Evolutionary conservation across 2,797 vertebrate species (phyloP).

Genomic region (Rhabdophis nuchalis): DNA sequence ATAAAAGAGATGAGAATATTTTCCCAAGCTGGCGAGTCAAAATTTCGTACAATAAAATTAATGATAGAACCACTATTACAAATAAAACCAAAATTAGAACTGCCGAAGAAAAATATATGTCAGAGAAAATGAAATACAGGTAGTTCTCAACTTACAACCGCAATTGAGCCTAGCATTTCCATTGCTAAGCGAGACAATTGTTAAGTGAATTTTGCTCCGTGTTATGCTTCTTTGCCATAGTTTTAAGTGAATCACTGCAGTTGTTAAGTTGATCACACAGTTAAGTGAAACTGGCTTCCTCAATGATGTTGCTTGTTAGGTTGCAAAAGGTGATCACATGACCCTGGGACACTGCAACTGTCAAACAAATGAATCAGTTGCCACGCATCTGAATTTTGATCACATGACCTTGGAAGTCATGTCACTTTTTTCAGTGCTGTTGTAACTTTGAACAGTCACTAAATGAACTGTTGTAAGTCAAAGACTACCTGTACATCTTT

Average conservation of each 20-base stretch:
- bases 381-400: not conserved
- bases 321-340: not conserved
- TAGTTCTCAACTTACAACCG: not conserved
- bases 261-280: not conserved
- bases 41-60: not conserved
- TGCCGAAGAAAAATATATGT: not conserved
- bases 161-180: not conserved
- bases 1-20: not conserved
- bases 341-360: not conserved
- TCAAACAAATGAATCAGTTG: not conserved
- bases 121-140: not conserved
- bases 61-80: not conserved
- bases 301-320: not conserved
- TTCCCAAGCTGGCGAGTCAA: not conserved
- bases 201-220: not conserved
- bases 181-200: not conserved
- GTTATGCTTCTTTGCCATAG: not conserved
- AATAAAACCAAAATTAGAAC: not conserved
- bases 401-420: not conserved
- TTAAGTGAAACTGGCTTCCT: not conserved
- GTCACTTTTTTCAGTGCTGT: not conserved
- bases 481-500: not conserved
- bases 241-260: not conserved
- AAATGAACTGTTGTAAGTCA: too few relatives aligned
- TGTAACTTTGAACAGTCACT: not conserved